Base-by-base conservation (phyloP, 2,113 vertebrate genomes). In the Mus pahari region DNA sequence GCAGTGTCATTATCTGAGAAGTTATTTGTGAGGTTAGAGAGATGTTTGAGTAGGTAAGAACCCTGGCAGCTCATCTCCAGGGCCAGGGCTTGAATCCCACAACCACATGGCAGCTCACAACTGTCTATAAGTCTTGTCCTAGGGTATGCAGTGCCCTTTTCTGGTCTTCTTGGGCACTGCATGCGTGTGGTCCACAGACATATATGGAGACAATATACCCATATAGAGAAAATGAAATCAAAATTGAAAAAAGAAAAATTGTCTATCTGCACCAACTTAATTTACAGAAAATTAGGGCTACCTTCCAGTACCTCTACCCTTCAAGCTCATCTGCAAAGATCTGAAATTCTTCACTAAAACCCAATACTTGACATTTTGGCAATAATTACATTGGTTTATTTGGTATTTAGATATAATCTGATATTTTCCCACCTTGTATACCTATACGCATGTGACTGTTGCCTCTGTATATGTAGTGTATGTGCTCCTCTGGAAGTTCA, bases 1-100 rank as follows among this genome's bases (percentile, higher is more conserved):
- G 31, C 3, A 93, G 86, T 74, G 91, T 31, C 45, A 91, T 64
- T 90, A 75, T 68, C 84, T 77, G 55, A 91, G 93, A 91, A 86
- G 45, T 64, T 78, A 62, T 39, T 58, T 60, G 53, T 60, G 36
- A 7, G 20, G 20, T 39, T 58, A 58, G 53, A 82, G 53, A 60
- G 36, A 39, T 82, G 20, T 12, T 5, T 81, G 5, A 24, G 12
- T 7, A 1, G 79, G 26, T 60, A 82, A 58, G 53, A 60, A 12
- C 53, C 39, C 36, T 39, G 36, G 3, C 12, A 60, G 36, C 22
- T 82, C 22, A 26, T 82, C 53, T 60, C 53, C 53, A 82, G 22
- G 20, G 53, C 36, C 53, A 82, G 20, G 53, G 6, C n/a, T 82
- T 82, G 79, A 58, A 7, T 39, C 36, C 36, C 36, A 82, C 12